phyloP scores from a whole-genome alignment of 1,140 invertebrate species.

The Apis dorsata region DNA sequence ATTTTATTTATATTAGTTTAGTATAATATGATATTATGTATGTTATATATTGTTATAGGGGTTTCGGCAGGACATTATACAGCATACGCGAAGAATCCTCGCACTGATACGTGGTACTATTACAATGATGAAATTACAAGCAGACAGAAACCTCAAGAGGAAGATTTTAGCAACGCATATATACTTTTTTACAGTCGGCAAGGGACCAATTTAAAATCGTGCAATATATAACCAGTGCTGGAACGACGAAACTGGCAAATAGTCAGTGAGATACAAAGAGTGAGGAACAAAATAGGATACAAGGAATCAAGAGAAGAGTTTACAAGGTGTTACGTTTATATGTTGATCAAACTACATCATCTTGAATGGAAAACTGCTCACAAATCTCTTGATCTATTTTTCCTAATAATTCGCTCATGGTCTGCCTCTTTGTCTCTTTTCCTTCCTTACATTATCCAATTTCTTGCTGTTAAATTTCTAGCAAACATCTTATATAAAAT shows the following conservation, averaged over 20 bases:
- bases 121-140: conserved; percentile 85
- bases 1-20: not conserved
- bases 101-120: conserved; percentile 84
- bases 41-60: conserved; percentile 75
- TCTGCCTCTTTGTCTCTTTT: conserved; percentile 14
- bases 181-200: conserved; percentile 86
- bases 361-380: conserved; percentile 26
- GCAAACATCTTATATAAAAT: not conserved
- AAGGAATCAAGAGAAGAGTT: conserved; percentile 11
- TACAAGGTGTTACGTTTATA: conserved; percentile 16
- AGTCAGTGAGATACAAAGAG: conserved; percentile 34
- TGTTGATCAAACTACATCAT: conserved; percentile 1
- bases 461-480: not conserved
- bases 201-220: conserved; percentile 79
- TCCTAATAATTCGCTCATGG: conserved; percentile 21
- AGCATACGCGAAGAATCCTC: conserved; percentile 84
- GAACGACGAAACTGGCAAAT: conserved; percentile 51
- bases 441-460: not conserved
- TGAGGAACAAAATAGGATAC: conserved; percentile 18
- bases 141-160: conserved; percentile 82
- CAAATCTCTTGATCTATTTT: conserved; percentile 34
- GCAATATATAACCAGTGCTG: conserved; percentile 75
- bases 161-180: conserved; percentile 85
- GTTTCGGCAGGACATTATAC: conserved; percentile 87
- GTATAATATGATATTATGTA: not conserved